Percentiles rank a stretch among this genome's conserved stretches.
Evolutionary conservation across 2,113 vertebrate genomes (phyloP).

Genomic region (Myotis davidii): DNA sequence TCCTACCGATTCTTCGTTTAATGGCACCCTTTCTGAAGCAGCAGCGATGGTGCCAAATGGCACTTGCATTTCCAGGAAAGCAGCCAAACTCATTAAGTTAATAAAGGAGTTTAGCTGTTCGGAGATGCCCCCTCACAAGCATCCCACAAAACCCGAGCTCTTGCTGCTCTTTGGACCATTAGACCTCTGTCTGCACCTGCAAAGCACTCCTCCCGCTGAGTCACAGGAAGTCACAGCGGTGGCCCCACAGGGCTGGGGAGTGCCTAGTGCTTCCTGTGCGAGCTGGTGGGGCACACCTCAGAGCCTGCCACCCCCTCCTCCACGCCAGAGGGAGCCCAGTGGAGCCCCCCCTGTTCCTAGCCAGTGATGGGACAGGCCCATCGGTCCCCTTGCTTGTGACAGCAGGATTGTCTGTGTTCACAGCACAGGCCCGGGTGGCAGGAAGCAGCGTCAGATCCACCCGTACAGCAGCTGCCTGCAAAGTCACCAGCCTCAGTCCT

Average conservation of each 20-base stretch:
- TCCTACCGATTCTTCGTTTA: slow-evolving; percentile 19
- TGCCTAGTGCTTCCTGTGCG: fast-evolving
- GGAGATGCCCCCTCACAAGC: slow-evolving; percentile 30
- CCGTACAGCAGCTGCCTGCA: fast-evolving
- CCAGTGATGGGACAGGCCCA: background rate
- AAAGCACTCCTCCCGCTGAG: background rate
- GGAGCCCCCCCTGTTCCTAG: background rate
- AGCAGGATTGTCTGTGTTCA: background rate
- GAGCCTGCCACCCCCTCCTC: background rate
- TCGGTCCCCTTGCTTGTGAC: background rate
- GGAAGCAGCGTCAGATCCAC: background rate
- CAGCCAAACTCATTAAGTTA: slow-evolving; percentile 74
- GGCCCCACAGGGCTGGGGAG: background rate
- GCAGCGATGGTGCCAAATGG: slow-evolving; percentile 48
- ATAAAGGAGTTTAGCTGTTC: slow-evolving; percentile 62
- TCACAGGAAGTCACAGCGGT: background rate
- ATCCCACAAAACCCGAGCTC: background rate
- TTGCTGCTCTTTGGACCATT: background rate
- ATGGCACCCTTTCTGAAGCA: slow-evolving; percentile 63
- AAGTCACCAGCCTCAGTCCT: background rate
- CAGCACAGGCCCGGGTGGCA: too few relatives aligned
- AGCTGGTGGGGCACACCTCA: background rate
- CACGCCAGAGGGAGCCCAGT: background rate
- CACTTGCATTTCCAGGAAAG: slow-evolving; percentile 70
- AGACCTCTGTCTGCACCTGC: slow-evolving; percentile 44